phyloP scores from a whole-genome alignment of 2,888 invertebrate genomes.

The Nephrotoma guestfalica region DNA sequence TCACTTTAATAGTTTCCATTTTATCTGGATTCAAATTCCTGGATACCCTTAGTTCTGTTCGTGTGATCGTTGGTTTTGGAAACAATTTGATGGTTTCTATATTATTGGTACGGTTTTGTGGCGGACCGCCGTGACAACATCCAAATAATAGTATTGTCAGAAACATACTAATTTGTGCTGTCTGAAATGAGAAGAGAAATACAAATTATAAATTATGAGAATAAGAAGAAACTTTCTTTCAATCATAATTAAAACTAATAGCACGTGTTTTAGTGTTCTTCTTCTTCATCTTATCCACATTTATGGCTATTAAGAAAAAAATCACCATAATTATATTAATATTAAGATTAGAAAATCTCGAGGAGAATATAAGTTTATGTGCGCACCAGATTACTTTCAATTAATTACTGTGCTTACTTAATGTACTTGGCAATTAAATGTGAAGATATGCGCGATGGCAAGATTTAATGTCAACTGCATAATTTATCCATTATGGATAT shows the following conservation, averaged over 20 bases:
- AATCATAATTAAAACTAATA: background rate
- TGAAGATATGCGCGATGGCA: background rate
- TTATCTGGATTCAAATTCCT: slow-evolving; percentile 62
- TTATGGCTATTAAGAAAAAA: background rate
- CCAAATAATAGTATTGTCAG: background rate
- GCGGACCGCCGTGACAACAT: background rate
- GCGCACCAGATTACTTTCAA: background rate
- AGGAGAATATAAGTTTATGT: background rate
- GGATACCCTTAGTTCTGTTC: slow-evolving; percentile 62
- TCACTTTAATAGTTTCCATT: slow-evolving; percentile 61
- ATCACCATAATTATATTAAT: background rate
- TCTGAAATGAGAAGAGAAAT: background rate
- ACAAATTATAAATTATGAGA: background rate
- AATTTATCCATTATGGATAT: background rate
- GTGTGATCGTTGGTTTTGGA: slow-evolving; percentile 40
- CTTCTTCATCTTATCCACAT: background rate
- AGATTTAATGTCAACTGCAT: background rate
- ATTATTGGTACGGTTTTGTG: background rate
- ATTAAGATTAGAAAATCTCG: background rate
- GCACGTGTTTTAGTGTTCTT: background rate
- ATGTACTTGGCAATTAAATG: background rate
- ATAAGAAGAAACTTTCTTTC: background rate
- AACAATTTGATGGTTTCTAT: background rate
- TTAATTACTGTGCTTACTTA: background rate
- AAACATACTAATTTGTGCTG: background rate